These are phyloP conservation scores for Mormoops blainvillei DNA, from an alignment of 2,113 vertebrate species.

Conservation along the genomic window DNA sequence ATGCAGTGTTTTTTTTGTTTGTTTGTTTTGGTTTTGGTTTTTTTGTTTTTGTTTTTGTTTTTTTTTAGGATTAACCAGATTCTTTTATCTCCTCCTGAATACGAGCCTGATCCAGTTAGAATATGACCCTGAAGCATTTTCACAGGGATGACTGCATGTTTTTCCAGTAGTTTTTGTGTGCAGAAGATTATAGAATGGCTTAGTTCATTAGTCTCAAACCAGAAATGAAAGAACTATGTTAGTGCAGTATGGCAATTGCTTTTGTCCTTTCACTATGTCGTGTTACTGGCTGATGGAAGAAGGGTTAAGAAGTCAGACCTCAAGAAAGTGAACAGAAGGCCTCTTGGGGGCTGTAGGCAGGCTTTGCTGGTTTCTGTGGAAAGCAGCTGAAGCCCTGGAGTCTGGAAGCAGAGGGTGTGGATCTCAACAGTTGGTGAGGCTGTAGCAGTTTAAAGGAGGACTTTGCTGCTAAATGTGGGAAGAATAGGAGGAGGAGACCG, in stretches of 20 bases:
- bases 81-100: neutral
- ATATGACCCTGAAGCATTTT: neutral
- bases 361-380: conserved; percentile 35
- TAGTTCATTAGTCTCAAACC: neutral
- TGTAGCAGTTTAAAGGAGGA: neutral
- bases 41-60: too few relatives aligned
- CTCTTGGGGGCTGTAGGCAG: neutral
- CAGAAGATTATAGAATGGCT: neutral
- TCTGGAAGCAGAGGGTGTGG: neutral
- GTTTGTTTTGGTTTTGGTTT: too few relatives aligned
- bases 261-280: neutral
- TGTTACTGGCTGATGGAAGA: neutral
- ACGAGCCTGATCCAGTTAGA: neutral
- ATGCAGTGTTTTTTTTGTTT: neutral
- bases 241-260: neutral
- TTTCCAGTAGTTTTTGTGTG: neutral
- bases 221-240: neutral
- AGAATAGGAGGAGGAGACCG: neutral
- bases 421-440: neutral
- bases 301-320: conserved; percentile 48
- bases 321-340: neutral
- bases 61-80: neutral
- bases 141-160: neutral
- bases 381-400: neutral
- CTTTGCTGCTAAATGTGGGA: neutral